Base-by-base conservation (phyloP, 2,888 invertebrate genomes). In the Xiphydria camelus region DNA sequence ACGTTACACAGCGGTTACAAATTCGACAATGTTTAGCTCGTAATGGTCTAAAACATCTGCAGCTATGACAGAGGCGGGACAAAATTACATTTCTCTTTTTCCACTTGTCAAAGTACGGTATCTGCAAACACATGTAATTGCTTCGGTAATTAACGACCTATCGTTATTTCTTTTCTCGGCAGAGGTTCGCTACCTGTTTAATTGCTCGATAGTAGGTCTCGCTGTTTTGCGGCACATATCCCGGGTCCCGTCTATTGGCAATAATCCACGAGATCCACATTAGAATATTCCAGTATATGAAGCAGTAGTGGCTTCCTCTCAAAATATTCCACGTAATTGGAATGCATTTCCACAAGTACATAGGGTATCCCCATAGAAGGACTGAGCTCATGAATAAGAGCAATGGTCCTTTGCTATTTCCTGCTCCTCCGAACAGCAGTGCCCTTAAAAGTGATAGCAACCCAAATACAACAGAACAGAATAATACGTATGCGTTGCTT, bases 191-290 rank as follows among this genome's bases (percentile, higher is more conserved):
- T 55, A 77, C 77, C 78, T 94, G 91, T 72, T 91, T 88, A 50
- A 95, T 94, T 14, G 92, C 91, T 57, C 90, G 80, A 65, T 92
- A 89, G 70, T 95, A 95, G 2, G 91, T 89, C 60, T 94, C 93
- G 0, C 92, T 89, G 71, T 94, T 93, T 65, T 89, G 84, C 0
- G 91, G 89, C 46, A 94, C 86, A 66, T 91, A 94, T 10, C 94
- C 94, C 0, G 94, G 94, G 76, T 94, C 91, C 40, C 88, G 84
- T 12, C 92, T 83, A 67, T 93, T 94, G 3, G 94, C 93, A 35
- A 92, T 86, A 43, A 91, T 83, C 88, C 94, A 91, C 63, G 91
- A 91, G 6, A 94, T 78, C 94, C 94, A 94, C 94, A 95, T 94
- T 6, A 92, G 84, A 4, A 85, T 80, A 74, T 94, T 94, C 88